Evolutionary conservation across 2,113 vertebrate species (phyloP).

Genomic region (Delphinus delphis): DNA sequence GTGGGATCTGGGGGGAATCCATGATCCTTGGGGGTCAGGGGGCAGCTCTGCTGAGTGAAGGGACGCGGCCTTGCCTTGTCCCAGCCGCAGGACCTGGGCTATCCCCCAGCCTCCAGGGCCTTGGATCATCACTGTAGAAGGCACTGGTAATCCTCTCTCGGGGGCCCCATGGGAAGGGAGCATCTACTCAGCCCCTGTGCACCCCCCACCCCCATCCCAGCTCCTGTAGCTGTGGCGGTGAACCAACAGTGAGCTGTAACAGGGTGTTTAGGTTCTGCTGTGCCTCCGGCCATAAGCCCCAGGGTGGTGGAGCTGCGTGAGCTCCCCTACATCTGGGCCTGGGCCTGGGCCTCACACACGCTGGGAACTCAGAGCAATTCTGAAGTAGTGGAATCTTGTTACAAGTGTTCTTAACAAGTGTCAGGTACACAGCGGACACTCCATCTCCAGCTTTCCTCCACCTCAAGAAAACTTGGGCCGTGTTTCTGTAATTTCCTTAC

Average conservation of each 20-base stretch:
- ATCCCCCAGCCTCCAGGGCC: neutral
- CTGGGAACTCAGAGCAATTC: neutral
- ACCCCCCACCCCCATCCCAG: neutral
- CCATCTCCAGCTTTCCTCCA: neutral
- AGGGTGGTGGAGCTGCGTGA: neutral
- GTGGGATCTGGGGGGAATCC: neutral
- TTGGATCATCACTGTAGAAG: neutral
- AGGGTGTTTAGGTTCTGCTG: neutral
- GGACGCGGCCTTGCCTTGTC: neutral
- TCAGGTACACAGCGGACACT: fast-evolving
- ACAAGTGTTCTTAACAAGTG: fast-evolving
- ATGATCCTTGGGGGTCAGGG: neutral
- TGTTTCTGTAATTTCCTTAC: fast-evolving
- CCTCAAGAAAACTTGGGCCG: neutral
- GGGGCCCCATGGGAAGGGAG: neutral
- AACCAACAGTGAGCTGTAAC: neutral
- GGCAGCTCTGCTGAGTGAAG: neutral
- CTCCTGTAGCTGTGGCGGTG: neutral
- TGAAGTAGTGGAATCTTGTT: fast-evolving
- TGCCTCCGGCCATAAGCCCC: fast-evolving
- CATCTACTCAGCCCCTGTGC: fast-evolving
- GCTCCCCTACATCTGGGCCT: no score
- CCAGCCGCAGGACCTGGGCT: fast-evolving
- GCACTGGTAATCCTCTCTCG: neutral
- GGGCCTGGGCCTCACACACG: neutral